Evolutionary conservation across 2,888 invertebrate species (phyloP), one percentile per base, ranked within the genome.

Genomic region (Dryococelus australis): DNA sequence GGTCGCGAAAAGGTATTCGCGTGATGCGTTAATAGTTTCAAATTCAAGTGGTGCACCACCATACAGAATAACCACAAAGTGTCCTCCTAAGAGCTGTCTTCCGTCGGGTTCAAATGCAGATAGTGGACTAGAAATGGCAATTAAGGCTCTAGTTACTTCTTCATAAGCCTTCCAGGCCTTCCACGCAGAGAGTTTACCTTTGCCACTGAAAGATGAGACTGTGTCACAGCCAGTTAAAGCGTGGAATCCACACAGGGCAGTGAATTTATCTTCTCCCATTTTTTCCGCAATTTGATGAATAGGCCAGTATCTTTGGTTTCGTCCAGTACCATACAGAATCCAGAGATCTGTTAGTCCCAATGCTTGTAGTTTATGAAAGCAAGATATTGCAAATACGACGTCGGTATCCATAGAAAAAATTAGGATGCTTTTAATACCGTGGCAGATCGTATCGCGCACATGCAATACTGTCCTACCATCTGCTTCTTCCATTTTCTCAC

Each of bases 151-250:
- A 27, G 79, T 16, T 27, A 79, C 79, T 79, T 65, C 65, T 20
- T 65, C 20, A 65, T 79, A 79, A 79, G 79, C 79, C 79, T 79
- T 79, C 79, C 79, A 79, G 6, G 9, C 16, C 79, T 79, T 79
- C 79, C 79, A 79, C 9, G 79, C 79, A 79, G 79, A 79, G 79
- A 26, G 20, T 79, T 79, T 10, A 79, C 79, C 79, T 10, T 79
- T 79, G 79, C 79, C 24, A 79, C 79, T 79, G 79, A 79, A 79
- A 79, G 79, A 26, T 27, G 79, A 79, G 79, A 27, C 16, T 79
- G 79, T 79, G 79, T 79, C 79, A 79, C 79, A 79, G 79, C 79
- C 79, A 79, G 79, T 79, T 10, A 79, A 79, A 8, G 79, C 24
- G 16, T 16, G 9, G 79, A 79, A 16, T 26, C 24, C 79, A 79